phyloP scores from a whole-genome alignment of 2,113 vertebrate genomes.

The Theropithecus gelada region DNA sequence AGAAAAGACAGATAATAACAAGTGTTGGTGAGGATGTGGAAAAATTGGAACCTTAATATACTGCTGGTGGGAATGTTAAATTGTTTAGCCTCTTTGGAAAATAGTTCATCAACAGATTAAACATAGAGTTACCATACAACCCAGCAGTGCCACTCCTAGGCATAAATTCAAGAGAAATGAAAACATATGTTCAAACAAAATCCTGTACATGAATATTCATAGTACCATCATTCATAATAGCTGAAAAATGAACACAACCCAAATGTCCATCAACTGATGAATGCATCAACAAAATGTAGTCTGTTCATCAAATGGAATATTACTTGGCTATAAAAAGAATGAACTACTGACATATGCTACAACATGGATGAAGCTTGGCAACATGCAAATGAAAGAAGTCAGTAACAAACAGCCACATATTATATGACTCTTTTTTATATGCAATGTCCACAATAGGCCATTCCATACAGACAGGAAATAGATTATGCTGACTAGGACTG shows the following conservation, averaged over 20 bases:
- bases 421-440: not conserved
- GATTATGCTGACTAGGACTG: not conserved
- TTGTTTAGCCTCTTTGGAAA: not conserved
- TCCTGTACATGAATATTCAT: not conserved
- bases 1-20: not conserved
- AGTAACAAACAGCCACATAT: not conserved
- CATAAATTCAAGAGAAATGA: not conserved
- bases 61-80: not conserved
- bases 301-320: not conserved
- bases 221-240: not conserved
- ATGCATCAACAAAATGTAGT: not conserved
- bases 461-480: not conserved
- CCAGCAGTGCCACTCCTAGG: not conserved
- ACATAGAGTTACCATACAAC: not conserved
- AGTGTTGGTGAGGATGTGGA: not conserved
- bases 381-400: not conserved
- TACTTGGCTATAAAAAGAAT: not conserved
- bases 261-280: not conserved
- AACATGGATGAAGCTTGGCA: not conserved
- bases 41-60: not conserved
- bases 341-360: not conserved
- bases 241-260: not conserved
- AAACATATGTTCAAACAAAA: not conserved
- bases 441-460: not conserved
- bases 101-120: not conserved